Percentiles rank a stretch among this genome's conserved stretches.
Conservation (phyloP, 2,888 invertebrate species). For the Lingula anatina region DNA sequence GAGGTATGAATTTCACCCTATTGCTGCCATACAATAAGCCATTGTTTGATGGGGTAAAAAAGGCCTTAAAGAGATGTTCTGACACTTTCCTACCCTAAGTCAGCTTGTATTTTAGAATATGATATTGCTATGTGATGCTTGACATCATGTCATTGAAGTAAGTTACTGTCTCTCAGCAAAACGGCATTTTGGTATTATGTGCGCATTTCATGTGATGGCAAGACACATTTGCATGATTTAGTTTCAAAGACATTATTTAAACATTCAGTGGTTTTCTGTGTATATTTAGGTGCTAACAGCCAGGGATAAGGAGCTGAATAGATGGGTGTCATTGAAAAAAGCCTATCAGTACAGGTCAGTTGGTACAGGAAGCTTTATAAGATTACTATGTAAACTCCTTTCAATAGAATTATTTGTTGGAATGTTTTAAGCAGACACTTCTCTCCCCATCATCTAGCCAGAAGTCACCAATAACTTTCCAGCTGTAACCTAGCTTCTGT, state of each 20-base stretch:
- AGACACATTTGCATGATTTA: conserved; percentile 1
- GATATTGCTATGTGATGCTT: no score
- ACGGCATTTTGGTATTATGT: neutral
- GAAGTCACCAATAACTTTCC: neutral
- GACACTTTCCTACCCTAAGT: neutral
- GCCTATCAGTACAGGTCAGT: conserved; percentile 65
- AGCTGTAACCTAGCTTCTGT: neutral
- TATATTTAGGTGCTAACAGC: conserved; percentile 74
- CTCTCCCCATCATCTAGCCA: no score
- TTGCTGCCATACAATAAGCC: no score
- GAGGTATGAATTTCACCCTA: conserved; percentile 64
- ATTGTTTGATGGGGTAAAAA: neutral
- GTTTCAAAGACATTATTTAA: neutral
- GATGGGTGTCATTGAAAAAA: conserved; percentile 90
- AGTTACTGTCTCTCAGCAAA: no score
- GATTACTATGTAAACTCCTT: neutral
- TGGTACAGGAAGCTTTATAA: neutral
- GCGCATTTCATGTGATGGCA: conserved; percentile 2
- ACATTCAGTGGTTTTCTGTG: neutral
- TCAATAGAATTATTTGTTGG: no score
- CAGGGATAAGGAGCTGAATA: conserved; percentile 88
- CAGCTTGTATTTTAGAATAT: neutral
- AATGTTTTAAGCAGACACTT: no score
- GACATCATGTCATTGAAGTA: no score
- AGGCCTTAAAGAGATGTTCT: no score